These are phyloP conservation scores for Mongoloraphidia duomilia DNA, from an alignment of 2,888 invertebrate species.

Conservation along the genomic window DNA sequence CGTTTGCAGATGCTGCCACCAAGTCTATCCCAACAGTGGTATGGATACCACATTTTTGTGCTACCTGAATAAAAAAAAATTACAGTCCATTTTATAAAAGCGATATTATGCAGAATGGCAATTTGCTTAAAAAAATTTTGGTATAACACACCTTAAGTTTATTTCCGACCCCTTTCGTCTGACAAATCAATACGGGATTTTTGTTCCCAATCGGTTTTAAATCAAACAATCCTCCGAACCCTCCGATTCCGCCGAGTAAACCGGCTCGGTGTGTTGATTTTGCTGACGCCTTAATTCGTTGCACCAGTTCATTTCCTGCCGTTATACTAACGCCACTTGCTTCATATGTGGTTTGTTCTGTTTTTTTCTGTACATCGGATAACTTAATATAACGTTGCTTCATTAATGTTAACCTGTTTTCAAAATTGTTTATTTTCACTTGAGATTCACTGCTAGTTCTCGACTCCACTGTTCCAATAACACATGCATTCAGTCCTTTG, in stretches of 20 bases:
- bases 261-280: slow-evolving; percentile 65
- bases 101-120: too few species aligned
- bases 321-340: slow-evolving; percentile 86
- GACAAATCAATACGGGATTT: slow-evolving; percentile 81
- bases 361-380: too few species aligned
- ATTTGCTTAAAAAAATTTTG: background rate
- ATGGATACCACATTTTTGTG: slow-evolving; percentile 62
- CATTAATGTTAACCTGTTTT: too few species aligned
- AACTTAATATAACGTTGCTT: too few species aligned
- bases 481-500: too few species aligned
- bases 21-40: slow-evolving; percentile 84
- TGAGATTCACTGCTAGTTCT: too few species aligned
- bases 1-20: slow-evolving; percentile 97
- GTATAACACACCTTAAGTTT: slow-evolving; percentile 63
- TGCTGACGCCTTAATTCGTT: slow-evolving; percentile 67
- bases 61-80: slow-evolving; percentile 49
- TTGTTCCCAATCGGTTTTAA: slow-evolving; percentile 52
- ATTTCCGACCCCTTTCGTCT: slow-evolving; percentile 93
- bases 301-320: slow-evolving; percentile 78
- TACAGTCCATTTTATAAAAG: background rate
- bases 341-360: slow-evolving; percentile 54
- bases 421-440: too few species aligned
- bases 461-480: too few species aligned
- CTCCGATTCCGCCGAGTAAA: slow-evolving; percentile 70
- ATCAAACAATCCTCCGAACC: slow-evolving; percentile 90